Evolutionary conservation across 2,113 vertebrate species (phyloP).

Genomic region (Azemiops feae): DNA sequence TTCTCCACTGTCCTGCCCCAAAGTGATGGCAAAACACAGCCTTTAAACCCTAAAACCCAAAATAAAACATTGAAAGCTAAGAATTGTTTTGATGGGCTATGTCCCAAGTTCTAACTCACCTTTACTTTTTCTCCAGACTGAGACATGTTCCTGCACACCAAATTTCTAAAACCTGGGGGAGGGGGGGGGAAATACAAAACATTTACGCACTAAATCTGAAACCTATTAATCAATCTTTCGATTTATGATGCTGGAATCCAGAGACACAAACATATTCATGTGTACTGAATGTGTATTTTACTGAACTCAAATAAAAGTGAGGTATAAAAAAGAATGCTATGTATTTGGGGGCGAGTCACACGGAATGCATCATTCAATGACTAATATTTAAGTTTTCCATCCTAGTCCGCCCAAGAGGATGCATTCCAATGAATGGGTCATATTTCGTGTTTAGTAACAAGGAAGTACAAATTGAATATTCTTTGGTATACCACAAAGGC

Average conservation of each 20-base stretch:
- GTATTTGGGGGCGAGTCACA: too few species aligned
- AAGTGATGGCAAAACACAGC: neutral
- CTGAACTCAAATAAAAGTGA: neutral
- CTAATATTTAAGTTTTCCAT: neutral
- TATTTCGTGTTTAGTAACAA: neutral
- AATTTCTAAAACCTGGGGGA: constrained; percentile 50
- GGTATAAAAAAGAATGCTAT: neutral
- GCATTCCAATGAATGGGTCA: neutral
- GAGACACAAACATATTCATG: neutral
- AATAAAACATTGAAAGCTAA: neutral
- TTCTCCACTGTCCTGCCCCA: neutral
- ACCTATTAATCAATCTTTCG: neutral
- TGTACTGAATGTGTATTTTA: neutral
- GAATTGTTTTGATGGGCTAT: neutral
- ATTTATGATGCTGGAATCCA: too few species aligned
- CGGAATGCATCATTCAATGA: neutral
- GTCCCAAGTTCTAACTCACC: constrained; percentile 58
- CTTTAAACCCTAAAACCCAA: neutral
- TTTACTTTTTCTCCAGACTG: constrained; percentile 85
- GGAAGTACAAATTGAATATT: neutral
- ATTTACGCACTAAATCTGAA: neutral
- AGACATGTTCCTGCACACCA: constrained; percentile 71
- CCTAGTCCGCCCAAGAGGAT: neutral
- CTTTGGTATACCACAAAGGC: neutral
- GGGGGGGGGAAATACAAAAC: neutral